Conservation (phyloP, 2,888 invertebrate genomes). For the Desoria tigrina region DNA sequence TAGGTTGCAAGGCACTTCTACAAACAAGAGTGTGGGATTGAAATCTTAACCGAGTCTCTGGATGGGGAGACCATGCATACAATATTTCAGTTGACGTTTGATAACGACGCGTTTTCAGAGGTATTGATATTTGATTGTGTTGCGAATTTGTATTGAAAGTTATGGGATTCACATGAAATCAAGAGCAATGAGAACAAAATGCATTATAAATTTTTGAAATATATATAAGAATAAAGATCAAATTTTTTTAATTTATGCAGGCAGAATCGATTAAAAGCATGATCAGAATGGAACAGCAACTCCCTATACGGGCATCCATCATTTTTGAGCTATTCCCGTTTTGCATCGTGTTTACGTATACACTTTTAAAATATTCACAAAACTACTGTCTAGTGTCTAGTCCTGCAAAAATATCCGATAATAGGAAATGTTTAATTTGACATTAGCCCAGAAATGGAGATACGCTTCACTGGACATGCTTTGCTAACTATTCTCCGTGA, state of each 20-base stretch:
- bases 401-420: too few relatives aligned
- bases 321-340: slow-evolving; percentile 97
- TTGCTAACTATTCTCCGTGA: slow-evolving; percentile 85
- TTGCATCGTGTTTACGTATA: slow-evolving; percentile 92
- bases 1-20: slow-evolving; percentile 90
- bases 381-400: neutral
- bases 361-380: slow-evolving; percentile 42
- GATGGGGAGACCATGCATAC: slow-evolving; percentile 89
- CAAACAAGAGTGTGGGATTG: slow-evolving; percentile 90
- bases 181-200: slow-evolving; percentile 7
- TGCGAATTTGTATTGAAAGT: neutral
- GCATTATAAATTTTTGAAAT: neutral
- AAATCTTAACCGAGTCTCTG: slow-evolving; percentile 80
- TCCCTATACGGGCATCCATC: slow-evolving; percentile 84
- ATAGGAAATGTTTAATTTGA: slow-evolving; percentile 9
- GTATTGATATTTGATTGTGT: slow-evolving; percentile 56
- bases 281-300: slow-evolving; percentile 83
- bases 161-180: too few relatives aligned
- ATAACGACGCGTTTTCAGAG: slow-evolving; percentile 85
- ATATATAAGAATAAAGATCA: too few relatives aligned
- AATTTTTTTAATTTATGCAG: too few relatives aligned
- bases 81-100: slow-evolving; percentile 89
- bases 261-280: slow-evolving; percentile 64
- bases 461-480: slow-evolving; percentile 85
- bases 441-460: slow-evolving; percentile 78